These are phyloP conservation scores for Oegoconia quadripuncta DNA, from an alignment of 2,888 invertebrate species.

Conservation along the genomic window DNA sequence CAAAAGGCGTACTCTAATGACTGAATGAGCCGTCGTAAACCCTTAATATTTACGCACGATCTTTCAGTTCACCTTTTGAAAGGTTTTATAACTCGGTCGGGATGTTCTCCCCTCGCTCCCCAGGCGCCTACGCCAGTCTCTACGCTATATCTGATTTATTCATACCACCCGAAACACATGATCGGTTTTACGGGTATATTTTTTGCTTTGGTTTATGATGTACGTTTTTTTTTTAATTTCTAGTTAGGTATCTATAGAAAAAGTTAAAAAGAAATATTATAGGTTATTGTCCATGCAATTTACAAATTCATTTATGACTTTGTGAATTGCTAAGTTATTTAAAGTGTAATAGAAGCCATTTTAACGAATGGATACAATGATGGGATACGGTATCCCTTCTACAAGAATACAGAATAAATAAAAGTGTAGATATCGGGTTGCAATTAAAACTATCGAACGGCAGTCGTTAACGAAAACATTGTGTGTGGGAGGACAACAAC, in stretches of 20 bases:
- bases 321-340: too few species aligned
- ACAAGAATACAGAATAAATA: slow-evolving; percentile 25
- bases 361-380: too few species aligned
- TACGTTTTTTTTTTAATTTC: slow-evolving; percentile 29
- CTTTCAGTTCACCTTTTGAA: slow-evolving; percentile 69
- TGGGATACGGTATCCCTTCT: neutral
- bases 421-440: slow-evolving; percentile 65
- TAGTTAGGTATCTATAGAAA: too few species aligned
- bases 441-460: slow-evolving; percentile 71
- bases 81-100: slow-evolving; percentile 67
- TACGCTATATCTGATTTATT: slow-evolving; percentile 73
- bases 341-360: too few species aligned
- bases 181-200: slow-evolving; percentile 63
- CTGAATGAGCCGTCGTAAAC: slow-evolving; percentile 74
- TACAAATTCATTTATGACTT: too few species aligned
- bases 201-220: slow-evolving; percentile 38
- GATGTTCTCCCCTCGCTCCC: slow-evolving; percentile 50
- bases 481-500: slow-evolving; percentile 63
- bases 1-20: slow-evolving; percentile 69
- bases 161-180: slow-evolving; percentile 74
- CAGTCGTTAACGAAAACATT: slow-evolving; percentile 56
- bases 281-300: too few species aligned
- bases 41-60: slow-evolving; percentile 73
- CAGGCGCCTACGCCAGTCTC: slow-evolving; percentile 52
- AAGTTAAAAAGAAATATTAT: too few species aligned